A percentile compares a stretch with the other conserved stretches of the same genome.
These are phyloP conservation scores for Phoenicopterus ruber DNA, from an alignment of 2,113 vertebrate genomes.

Conservation along the genomic window DNA sequence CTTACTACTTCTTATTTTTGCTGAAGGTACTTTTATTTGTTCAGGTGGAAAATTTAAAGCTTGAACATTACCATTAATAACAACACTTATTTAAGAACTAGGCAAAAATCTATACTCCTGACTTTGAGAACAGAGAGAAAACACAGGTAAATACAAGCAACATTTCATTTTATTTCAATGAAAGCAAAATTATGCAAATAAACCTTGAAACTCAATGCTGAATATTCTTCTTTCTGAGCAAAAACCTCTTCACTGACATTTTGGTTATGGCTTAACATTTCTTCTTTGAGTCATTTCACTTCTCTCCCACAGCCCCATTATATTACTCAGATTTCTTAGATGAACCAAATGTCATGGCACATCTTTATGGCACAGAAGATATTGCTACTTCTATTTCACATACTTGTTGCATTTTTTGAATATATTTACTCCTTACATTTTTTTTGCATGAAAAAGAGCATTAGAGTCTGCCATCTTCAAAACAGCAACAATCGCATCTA, in stretches of 20 bases:
- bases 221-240: neutral
- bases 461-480: neutral
- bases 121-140: neutral
- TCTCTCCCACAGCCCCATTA: neutral
- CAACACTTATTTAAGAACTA: neutral
- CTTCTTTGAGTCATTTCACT: neutral
- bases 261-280: neutral
- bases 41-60: neutral
- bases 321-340: neutral
- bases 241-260: neutral
- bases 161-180: neutral
- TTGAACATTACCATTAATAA: neutral
- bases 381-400: neutral
- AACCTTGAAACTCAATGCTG: neutral
- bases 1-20: neutral
- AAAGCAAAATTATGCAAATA: neutral
- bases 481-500: neutral
- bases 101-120: neutral
- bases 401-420: neutral
- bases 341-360: accelerated
- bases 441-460: neutral
- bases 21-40: neutral
- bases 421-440: neutral
- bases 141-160: neutral
- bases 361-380: neutral